A percentile compares a stretch with the other conserved stretches of the same genome.
phyloP scores from a whole-genome alignment of 2,888 invertebrate genomes.

The Hirtodrosophila cameraria region DNA sequence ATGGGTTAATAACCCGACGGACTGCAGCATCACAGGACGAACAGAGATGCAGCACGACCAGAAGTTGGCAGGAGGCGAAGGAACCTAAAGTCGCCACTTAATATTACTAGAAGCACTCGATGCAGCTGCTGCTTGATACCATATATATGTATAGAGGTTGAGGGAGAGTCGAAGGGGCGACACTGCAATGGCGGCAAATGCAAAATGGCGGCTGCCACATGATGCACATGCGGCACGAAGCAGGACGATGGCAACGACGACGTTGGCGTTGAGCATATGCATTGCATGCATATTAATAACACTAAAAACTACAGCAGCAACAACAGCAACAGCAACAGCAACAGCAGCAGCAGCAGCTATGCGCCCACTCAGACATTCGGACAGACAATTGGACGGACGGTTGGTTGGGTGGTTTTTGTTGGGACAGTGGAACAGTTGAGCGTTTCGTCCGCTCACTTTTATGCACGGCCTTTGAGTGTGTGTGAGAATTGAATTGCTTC shows the following conservation, averaged over 20 bases:
- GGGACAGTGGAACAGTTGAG: constrained; percentile 26
- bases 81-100: constrained; percentile 57
- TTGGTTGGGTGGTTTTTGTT: not conserved
- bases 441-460: constrained; percentile 35
- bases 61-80: not conserved
- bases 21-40: constrained; percentile 8
- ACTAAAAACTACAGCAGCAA: constrained; percentile 64
- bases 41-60: not conserved
- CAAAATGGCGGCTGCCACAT: constrained; percentile 68
- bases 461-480: constrained; percentile 48
- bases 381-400: constrained; percentile 11
- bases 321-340: constrained; percentile 12
- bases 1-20: constrained; percentile 72
- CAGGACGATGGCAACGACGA: constrained; percentile 28
- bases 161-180: constrained; percentile 8
- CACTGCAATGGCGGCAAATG: constrained; percentile 51
- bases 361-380: constrained; percentile 28
- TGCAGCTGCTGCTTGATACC: constrained; percentile 56
- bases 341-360: constrained; percentile 19
- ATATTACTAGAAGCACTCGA: constrained; percentile 65
- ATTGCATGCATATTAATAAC: constrained; percentile 74
- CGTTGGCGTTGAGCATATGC: constrained; percentile 53
- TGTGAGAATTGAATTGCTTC: constrained; percentile 74
- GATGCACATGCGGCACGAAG: constrained; percentile 39
- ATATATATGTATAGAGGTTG: constrained; percentile 4